phyloP scores from a whole-genome alignment of 1,140 invertebrate species.

The Drosophila sp. region DNA sequence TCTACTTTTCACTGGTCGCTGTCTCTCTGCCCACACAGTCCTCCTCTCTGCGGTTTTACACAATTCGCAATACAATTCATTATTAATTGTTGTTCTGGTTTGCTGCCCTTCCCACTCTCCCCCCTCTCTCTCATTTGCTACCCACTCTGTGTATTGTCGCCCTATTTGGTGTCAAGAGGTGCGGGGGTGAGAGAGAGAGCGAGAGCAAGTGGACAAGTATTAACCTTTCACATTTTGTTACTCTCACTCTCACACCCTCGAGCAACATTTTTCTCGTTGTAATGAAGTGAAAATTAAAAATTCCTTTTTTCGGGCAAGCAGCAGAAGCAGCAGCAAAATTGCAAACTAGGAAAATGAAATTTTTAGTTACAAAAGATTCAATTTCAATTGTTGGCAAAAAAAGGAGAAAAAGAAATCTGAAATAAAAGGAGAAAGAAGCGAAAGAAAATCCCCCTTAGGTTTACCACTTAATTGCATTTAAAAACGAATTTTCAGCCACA shows the following conservation, averaged over 20 bases:
- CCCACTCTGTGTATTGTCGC: neutral
- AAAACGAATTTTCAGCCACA: constrained; percentile 55
- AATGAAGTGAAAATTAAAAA: constrained; percentile 78
- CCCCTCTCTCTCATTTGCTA: constrained; percentile 13
- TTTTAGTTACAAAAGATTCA: constrained; percentile 14
- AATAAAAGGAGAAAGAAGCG: neutral
- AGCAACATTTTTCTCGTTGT: constrained; percentile 31
- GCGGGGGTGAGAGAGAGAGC: constrained; percentile 10
- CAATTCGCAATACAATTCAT: constrained; percentile 80
- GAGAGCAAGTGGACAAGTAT: constrained; percentile 17
- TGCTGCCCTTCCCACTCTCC: constrained; percentile 31
- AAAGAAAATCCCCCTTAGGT: constrained; percentile 10
- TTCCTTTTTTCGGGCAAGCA: constrained; percentile 34
- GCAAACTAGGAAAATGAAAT: constrained; percentile 11
- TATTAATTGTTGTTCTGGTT: constrained; percentile 79
- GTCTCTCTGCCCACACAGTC: neutral
- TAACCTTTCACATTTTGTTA: constrained; percentile 66
- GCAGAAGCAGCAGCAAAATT: neutral
- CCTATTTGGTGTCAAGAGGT: neutral
- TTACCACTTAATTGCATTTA: constrained; percentile 78
- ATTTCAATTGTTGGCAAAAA: neutral
- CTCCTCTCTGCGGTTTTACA: constrained; percentile 59
- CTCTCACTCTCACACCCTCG: neutral
- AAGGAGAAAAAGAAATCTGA: neutral
- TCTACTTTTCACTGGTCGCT: neutral